phyloP scores from a whole-genome alignment of 1,140 invertebrate species.

The Aphelinus certus region DNA sequence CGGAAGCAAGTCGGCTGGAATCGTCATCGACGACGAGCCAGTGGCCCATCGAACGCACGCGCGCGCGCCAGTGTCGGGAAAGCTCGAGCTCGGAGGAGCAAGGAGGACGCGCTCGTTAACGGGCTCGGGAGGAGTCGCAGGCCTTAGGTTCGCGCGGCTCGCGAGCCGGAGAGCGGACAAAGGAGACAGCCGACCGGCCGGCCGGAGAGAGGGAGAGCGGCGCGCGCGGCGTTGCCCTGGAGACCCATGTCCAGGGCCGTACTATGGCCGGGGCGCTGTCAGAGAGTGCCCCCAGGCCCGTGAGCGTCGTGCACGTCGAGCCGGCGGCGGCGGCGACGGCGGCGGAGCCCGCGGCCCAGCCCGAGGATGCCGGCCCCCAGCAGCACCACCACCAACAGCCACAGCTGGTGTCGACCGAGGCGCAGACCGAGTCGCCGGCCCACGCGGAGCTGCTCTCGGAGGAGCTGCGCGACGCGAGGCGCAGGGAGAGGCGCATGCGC shows the following conservation, averaged over 20 bases:
- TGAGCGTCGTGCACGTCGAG: constrained; percentile 58
- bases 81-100: too few species aligned
- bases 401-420: constrained; percentile 61
- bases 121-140: too few species aligned
- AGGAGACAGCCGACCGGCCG: constrained; percentile 4
- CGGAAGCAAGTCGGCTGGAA: neutral
- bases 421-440: constrained; percentile 57
- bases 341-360: neutral
- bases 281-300: constrained; percentile 61
- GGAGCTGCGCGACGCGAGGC: constrained; percentile 53
- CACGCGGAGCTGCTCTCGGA: constrained; percentile 45
- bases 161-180: neutral
- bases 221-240: constrained; percentile 42
- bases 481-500: constrained; percentile 57
- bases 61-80: too few species aligned
- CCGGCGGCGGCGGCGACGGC: constrained; percentile 45
- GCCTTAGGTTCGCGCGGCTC: too few species aligned
- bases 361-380: constrained; percentile 52
- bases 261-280: constrained; percentile 62
- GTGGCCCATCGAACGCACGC: too few species aligned
- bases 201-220: constrained; percentile 31
- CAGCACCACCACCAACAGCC: constrained; percentile 42
- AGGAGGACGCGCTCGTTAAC: too few species aligned
- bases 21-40: too few species aligned
- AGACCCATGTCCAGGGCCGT: constrained; percentile 58